Conservation (phyloP, 2,113 vertebrate species). For the Nothocercus julius region DNA sequence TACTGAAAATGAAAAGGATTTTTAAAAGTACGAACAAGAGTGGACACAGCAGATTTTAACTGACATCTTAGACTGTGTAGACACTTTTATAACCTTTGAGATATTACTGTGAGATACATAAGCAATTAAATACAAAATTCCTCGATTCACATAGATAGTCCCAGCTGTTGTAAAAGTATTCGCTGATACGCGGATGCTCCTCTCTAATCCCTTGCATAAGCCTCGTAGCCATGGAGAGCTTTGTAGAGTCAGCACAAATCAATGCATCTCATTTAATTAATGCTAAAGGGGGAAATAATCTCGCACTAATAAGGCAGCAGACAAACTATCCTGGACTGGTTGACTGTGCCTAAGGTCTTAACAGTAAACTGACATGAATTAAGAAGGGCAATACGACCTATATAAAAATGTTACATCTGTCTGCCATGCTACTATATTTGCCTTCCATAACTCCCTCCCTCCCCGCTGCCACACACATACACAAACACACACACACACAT, state of each 20-base stretch:
- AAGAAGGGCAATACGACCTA: slow-evolving; percentile 50
- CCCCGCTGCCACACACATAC: background rate
- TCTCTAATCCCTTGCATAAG: slow-evolving; percentile 55
- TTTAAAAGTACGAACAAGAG: background rate
- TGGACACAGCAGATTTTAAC: background rate
- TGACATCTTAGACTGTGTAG: background rate
- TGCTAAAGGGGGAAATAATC: slow-evolving; percentile 71
- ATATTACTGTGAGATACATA: background rate
- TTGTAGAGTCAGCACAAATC: slow-evolving; percentile 66
- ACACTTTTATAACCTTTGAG: background rate
- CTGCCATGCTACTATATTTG: background rate
- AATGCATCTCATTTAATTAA: slow-evolving; percentile 73
- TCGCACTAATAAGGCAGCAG: slow-evolving; percentile 69
- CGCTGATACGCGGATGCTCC: slow-evolving; percentile 21
- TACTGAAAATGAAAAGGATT: background rate
- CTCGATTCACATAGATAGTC: slow-evolving; percentile 9
- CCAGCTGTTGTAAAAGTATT: slow-evolving; percentile 43
- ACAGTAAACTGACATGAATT: slow-evolving; percentile 61
- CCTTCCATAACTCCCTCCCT: background rate
- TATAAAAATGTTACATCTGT: slow-evolving; percentile 39
- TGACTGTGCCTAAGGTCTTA: slow-evolving; percentile 60
- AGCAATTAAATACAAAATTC: slow-evolving; percentile 55
- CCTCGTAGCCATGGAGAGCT: slow-evolving; percentile 56
- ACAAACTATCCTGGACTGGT: slow-evolving; percentile 59
- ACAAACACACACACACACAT: background rate